Evolutionary conservation across 2,797 vertebrate genomes (phyloP).

Genomic region (Cyprinodon diabolis): DNA sequence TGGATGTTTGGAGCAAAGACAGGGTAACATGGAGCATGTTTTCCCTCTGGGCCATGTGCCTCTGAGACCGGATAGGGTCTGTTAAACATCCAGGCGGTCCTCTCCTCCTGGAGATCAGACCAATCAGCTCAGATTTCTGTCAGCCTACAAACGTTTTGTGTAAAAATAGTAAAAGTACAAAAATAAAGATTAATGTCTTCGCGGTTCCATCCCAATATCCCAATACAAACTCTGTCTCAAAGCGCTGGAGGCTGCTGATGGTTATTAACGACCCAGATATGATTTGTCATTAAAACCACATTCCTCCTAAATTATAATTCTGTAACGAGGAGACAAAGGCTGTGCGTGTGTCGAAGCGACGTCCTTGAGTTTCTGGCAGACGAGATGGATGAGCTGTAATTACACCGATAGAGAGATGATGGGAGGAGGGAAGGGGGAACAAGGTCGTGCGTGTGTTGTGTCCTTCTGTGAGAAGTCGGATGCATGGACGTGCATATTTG

Average conservation of each 20-base stretch:
- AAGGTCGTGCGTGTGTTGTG: constrained; percentile 57
- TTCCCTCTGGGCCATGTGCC: background rate
- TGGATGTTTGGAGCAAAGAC: background rate
- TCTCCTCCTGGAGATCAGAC: background rate
- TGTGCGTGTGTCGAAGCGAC: constrained; percentile 29
- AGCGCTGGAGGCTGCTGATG: constrained; percentile 41
- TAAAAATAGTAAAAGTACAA: constrained; percentile 17
- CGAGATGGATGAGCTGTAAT: constrained; percentile 75
- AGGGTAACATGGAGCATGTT: background rate
- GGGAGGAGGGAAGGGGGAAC: constrained; percentile 51
- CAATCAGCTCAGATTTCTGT: background rate
- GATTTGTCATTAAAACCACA: constrained; percentile 63
- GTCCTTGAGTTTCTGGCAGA: constrained; percentile 69
- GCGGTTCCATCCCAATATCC: constrained; percentile 21
- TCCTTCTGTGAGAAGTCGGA: constrained; percentile 47
- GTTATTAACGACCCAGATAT: constrained; percentile 69
- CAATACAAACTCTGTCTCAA: background rate
- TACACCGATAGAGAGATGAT: constrained; percentile 72
- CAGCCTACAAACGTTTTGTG: background rate
- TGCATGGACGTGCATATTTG: constrained; percentile 31
- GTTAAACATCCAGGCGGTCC: too few species aligned
- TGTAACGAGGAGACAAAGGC: constrained; percentile 42
- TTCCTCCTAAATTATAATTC: constrained; percentile 61
- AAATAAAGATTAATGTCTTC: constrained; percentile 59
- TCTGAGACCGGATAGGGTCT: background rate